Base-by-base conservation (phyloP, 2,888 invertebrate species). In the Dynastes maya region DNA sequence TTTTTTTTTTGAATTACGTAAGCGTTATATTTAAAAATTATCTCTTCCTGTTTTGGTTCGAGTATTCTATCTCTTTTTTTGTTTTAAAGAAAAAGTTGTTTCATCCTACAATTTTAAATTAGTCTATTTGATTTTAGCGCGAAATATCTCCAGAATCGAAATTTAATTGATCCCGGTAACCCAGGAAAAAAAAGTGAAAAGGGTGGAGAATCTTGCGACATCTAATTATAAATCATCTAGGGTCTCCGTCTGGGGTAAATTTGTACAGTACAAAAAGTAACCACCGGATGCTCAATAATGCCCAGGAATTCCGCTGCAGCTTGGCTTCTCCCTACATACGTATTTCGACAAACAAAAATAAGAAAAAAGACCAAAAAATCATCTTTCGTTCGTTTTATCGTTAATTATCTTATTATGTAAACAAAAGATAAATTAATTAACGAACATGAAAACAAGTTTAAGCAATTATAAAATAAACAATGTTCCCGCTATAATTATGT, bases 1-100 rank as follows among this genome's bases (percentile, higher is more conserved):
- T n/a, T 53, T 53, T 53, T 53, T 53, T 53, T 16, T 16, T 16
- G 53, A 53, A 68, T 68, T 68, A 70, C 55, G 51, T 70, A 70
- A 70, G 11, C 29, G 22, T 32, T 70, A 70, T 70, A 55, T 70
- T 70, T 53, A 51, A 70, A 32, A 70, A 70, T 65, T 53, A 70
- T 70, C 13, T 71, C 53, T 67, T 67, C 67, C 67, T 67, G 67
- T 45, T 67, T 45, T n/a, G 6, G 67, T 27, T 45, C 22, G 32
- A 16, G 40, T 5, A 45, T 32, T 16, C 16, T 2, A 55, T 55
- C 22, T 22, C n/a, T 16, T 22, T 55, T 55, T 55, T 55, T 55
- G 5, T 11, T 45, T 45, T 45, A 45, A 45, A 45, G 0, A 45
- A 45, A 45, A 55, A 55, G 16, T 55, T n/a, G 55, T 22, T 55